Evolutionary conservation across 92 coral and sea anemone species (phyloP).

Genomic region (Isaurus tuberculatus): DNA sequence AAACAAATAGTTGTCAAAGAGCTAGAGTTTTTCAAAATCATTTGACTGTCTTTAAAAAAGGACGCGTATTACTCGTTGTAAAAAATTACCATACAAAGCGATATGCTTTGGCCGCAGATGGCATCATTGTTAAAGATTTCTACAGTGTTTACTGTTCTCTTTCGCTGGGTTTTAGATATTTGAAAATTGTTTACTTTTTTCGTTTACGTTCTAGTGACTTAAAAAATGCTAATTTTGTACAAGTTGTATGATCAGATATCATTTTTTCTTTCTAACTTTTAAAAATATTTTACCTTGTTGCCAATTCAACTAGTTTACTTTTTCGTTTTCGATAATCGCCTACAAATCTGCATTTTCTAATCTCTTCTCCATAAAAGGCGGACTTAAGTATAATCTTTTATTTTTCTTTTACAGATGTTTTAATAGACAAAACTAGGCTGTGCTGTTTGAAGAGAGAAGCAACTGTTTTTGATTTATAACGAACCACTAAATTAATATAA

Average conservation of each 20-base stretch:
- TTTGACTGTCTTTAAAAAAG: background rate
- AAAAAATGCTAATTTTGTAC: background rate
- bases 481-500: background rate
- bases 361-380: background rate
- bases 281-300: background rate
- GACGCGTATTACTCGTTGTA: slow-evolving; percentile 15
- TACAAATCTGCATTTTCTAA: background rate
- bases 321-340: slow-evolving; percentile 11
- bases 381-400: no score
- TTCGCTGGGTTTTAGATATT: slow-evolving; percentile 8
- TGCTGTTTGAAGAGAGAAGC: background rate
- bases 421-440: background rate
- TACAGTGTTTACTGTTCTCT: slow-evolving; percentile 16
- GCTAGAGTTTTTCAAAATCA: background rate
- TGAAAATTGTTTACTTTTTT: slow-evolving; percentile 2
- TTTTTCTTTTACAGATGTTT: background rate
- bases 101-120: slow-evolving; percentile 30
- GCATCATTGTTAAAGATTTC: slow-evolving; percentile 6
- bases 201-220: background rate
- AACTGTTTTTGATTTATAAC: background rate
- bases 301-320: slow-evolving; percentile 2
- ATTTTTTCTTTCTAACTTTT: background rate
- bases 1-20: background rate
- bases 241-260: background rate
- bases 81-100: slow-evolving; percentile 33